A percentile compares a stretch with the other conserved stretches of the same genome.
Conservation (phyloP, 2,797 vertebrate genomes). For the Erethizon dorsatum region DNA sequence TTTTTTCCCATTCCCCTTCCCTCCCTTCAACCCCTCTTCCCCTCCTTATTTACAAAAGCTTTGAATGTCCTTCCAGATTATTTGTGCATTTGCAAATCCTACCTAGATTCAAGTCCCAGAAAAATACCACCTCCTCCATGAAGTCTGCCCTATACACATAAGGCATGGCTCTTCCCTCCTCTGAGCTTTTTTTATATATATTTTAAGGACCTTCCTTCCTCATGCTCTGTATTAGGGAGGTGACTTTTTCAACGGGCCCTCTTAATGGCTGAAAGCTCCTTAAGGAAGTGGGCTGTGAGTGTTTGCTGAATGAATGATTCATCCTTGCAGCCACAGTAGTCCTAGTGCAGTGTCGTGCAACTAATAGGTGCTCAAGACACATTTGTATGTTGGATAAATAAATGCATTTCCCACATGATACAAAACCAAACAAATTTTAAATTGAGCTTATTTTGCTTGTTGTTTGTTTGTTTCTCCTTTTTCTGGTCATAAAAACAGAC, state of each 20-base stretch:
- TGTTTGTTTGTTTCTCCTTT: slow-evolving; percentile 69
- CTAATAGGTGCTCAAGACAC: background rate
- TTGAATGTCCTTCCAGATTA: background rate
- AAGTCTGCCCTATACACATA: background rate
- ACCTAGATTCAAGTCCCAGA: background rate
- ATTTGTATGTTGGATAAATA: background rate
- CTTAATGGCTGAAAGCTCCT: background rate
- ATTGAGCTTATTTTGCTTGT: slow-evolving; percentile 81
- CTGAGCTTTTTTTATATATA: background rate
- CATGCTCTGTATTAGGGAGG: background rate
- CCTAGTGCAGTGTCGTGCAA: background rate
- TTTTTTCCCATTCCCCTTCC: background rate
- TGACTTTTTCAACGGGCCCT: background rate
- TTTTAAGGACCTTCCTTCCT: background rate
- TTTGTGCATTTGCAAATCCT: background rate
- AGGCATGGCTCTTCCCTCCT: background rate
- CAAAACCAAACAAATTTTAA: slow-evolving; percentile 83
- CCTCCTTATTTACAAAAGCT: background rate
- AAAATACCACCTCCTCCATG: background rate
- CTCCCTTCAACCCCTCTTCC: background rate
- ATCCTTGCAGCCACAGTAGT: background rate
- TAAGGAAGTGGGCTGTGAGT: background rate
- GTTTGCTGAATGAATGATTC: background rate
- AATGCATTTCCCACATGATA: slow-evolving; percentile 75
- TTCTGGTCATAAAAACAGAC: slow-evolving; percentile 84